Conservation (phyloP, 2,113 vertebrate genomes). For the Sprattus sprattus region DNA sequence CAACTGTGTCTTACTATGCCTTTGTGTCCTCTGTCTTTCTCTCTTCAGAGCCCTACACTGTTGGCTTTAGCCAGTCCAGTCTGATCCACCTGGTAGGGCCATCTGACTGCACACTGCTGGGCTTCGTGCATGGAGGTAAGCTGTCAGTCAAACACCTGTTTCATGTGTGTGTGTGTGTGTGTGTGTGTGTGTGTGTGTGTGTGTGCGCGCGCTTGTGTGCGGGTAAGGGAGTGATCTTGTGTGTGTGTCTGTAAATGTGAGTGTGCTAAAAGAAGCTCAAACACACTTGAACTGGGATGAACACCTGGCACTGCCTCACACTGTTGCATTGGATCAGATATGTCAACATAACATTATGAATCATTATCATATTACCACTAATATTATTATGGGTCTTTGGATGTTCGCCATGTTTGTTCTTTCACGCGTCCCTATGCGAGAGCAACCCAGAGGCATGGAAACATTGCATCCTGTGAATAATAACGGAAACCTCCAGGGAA, state of each 20-base stretch:
- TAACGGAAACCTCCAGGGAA: not conserved
- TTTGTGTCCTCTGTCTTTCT: not conserved
- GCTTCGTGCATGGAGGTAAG: conserved; percentile 92
- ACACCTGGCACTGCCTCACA: too few relatives aligned
- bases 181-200: conserved; percentile 8
- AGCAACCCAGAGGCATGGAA: not conserved
- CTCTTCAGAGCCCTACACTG: conserved; percentile 78
- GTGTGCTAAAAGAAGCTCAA: not conserved
- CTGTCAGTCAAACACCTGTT: not conserved
- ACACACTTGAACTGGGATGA: too few relatives aligned
- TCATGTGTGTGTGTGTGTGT: not conserved
- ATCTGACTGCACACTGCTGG: conserved; percentile 87
- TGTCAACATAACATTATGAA: not conserved
- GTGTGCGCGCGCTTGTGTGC: not conserved
- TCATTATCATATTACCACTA: not conserved
- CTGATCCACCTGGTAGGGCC: conserved; percentile 94
- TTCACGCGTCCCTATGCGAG: not conserved
- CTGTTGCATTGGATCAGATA: not conserved
- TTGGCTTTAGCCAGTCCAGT: conserved; percentile 93
- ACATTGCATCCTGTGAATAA: not conserved
- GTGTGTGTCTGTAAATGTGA: not conserved
- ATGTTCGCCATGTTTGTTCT: not conserved
- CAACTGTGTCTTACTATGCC: not conserved
- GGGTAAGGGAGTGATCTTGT: too few relatives aligned
- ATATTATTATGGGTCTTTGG: not conserved